Evolutionary conservation across 2,888 invertebrate genomes (phyloP), one percentile per base, ranked within the genome.

Genomic region (Arctia plantaginis): DNA sequence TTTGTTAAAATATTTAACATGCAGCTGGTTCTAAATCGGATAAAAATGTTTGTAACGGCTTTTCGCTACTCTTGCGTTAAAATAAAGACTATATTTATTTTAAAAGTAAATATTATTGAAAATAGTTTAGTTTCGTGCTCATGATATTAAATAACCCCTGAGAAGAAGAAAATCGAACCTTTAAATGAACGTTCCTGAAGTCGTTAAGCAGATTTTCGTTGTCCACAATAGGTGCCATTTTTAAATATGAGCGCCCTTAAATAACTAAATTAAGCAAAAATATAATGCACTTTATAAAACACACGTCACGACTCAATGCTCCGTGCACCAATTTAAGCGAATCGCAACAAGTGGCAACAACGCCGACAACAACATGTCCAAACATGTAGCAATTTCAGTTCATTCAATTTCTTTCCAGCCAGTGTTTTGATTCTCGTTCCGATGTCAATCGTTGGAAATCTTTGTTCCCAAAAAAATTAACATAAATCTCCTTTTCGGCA

Each of bases 181-280:
- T 95, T 62, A 96, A 90, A 78, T 94, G 92, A 77, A 94, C 91
- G 78, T 92, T 94, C 86, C 88, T 93, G 41, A 94, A 85, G 73
- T 90, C 92, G 78, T 89, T 92, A 81, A 89, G 87, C 20, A 95
- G 81, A 82, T 96, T 96, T 89, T 96, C 95, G 79, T 96, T 96
- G 79, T 93, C 91, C 59, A 85, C 59, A 68, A 76, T 65, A 33
- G 76, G 76, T 35, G 76, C 72, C 76, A 76, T 76, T 47, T 47
- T 35, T 62, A 44, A 18, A n/a, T 33, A 51, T 41, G 27, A 23
- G 41, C 7, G 12, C 35, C n/a, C 55, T 27, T 39, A 13, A 47
- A 27, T 39, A 27, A 41, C 23, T 23, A 47, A 33, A 51, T 59
- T 27, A 39, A n/a, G 33, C n/a, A 15, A 55, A 39, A 3, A 69